phyloP scores from a whole-genome alignment of 1,140 invertebrate genomes.

The Philaenus spumarius region DNA sequence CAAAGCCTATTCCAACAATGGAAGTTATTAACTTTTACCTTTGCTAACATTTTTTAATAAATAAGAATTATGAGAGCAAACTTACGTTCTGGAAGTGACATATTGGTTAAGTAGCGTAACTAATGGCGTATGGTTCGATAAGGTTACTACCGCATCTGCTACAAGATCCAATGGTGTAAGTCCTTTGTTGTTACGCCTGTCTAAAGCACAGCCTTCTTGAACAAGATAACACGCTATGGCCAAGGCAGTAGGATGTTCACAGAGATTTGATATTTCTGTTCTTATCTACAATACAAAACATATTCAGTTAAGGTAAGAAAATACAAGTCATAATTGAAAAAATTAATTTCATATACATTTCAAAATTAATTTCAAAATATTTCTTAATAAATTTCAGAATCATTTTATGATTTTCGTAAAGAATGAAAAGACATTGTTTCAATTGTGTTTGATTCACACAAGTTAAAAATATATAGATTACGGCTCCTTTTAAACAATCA shows the following conservation, averaged over 20 bases:
- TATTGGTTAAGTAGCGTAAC: background rate
- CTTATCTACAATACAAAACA: conserved; percentile 40
- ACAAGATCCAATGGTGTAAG: conserved; percentile 55
- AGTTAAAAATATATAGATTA: no score
- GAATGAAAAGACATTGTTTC: no score
- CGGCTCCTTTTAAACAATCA: no score
- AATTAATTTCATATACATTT: background rate
- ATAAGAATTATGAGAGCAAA: no score
- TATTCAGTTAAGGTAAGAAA: background rate
- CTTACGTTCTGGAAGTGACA: conserved; percentile 7
- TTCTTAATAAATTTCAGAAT: no score
- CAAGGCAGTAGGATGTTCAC: conserved; percentile 45
- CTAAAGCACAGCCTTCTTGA: conserved; percentile 56
- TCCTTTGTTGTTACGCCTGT: conserved; percentile 55
- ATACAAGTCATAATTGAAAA: background rate
- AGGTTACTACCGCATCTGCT: conserved; percentile 29
- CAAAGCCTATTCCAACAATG: no score
- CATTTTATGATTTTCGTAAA: no score
- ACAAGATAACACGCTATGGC: conserved; percentile 64
- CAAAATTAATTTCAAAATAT: no score
- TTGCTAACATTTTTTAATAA: no score
- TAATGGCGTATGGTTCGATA: no score
- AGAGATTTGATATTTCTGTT: conserved; percentile 37
- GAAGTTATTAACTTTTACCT: no score
- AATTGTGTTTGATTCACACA: no score